Percentiles rank a stretch among this genome's conserved stretches.
phyloP scores from a whole-genome alignment of 2,888 invertebrate genomes.

The Autographa pulchrina region DNA sequence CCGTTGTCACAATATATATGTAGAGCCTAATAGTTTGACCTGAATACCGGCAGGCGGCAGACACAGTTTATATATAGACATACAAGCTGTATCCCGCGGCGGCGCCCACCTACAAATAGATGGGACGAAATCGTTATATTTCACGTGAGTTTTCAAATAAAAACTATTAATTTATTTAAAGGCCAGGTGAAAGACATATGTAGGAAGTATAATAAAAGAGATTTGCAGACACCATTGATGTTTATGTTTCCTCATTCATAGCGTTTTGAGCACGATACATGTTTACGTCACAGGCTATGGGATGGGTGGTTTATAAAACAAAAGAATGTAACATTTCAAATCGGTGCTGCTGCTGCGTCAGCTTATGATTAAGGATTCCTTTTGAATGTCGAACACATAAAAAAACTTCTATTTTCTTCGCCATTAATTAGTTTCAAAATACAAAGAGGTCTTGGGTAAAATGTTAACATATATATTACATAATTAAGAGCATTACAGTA shows the following conservation, averaged over 20 bases:
- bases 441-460: not conserved
- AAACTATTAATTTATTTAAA: conserved; percentile 31
- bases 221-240: conserved; percentile 17
- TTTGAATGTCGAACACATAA: no score
- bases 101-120: conserved; percentile 44
- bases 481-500: no score
- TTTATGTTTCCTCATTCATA: not conserved
- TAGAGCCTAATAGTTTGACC: conserved; percentile 57
- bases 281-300: not conserved
- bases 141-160: conserved; percentile 26
- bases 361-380: no score
- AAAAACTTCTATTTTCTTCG: no score
- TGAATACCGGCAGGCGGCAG: conserved; percentile 43
- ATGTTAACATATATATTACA: not conserved
- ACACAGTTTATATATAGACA: conserved; percentile 55
- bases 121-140: conserved; percentile 38
- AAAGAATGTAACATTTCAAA: not conserved
- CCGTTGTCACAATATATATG: conserved; percentile 31
- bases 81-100: conserved; percentile 28
- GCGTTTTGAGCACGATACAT: not conserved
- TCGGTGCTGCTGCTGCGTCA: no score
- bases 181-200: conserved; percentile 36
- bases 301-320: not conserved
- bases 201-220: conserved; percentile 20
- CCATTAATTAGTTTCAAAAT: no score